Base-by-base conservation (phyloP, 2,888 invertebrate species). In the Drosophila anomalata region DNA sequence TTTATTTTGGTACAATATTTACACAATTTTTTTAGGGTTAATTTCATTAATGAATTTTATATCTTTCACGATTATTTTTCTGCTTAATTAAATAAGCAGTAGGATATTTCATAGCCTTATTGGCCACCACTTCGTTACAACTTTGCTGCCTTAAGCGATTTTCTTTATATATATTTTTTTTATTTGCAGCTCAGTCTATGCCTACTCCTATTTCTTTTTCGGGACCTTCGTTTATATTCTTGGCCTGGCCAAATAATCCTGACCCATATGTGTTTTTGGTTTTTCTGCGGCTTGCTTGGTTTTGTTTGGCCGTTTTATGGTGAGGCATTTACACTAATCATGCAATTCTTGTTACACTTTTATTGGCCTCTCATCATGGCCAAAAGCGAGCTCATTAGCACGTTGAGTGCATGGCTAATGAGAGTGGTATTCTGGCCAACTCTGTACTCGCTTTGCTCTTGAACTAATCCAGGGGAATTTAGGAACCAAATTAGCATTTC, bases 301-400 rank as follows among this genome's bases (percentile, higher is more conserved):
- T 63, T 47, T 56, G 54, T 85, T 42, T 60, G 24, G 20, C 47
- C 47, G 57, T 46, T 75, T 79, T 82, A 77, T 78, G 76, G 74
- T 66, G 24, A 58, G 67, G 73, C 73, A 80, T 84, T 70, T 80
- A 76, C 73, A 84, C 84, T 87, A 82, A 87, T 84, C 82, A 82
- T 84, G 73, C 65, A 61, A 75, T 75, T 77, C 73, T 65, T 71
- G 83, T 59, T 71, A 65, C 55, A 66, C 53, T 75, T 76, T 86
- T 75, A 79, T 82, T 85, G 63, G 57, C 56, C 51, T 55, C 55
- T 29, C 47, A 73, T 70, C 48, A 67, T 33, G 57, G 71, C 51
- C 69, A 22, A 36, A 59, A 62, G 63, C 48, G 53, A 54, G 51
- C 55, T 70, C 83, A 83, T 83, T 86, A 79, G 81, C 83, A 86